A percentile compares a stretch with the other conserved stretches of the same genome.
These are phyloP conservation scores for Acleris laterana DNA, from an alignment of 2,888 invertebrate species.

Conservation along the genomic window DNA sequence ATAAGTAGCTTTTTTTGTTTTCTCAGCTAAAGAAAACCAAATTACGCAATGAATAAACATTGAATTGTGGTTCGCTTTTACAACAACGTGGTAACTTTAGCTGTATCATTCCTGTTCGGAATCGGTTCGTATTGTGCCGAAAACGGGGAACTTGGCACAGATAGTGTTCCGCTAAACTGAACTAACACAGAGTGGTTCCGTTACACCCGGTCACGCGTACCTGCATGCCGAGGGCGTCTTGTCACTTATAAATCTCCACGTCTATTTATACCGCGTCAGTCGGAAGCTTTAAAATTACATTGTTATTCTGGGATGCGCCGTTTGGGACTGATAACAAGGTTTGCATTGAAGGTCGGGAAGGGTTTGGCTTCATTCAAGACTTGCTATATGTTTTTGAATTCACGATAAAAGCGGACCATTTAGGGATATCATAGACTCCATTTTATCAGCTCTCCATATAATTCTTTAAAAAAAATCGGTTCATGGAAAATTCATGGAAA, in stretches of 20 bases:
- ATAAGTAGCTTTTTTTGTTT: too few species aligned
- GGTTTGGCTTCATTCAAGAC: conserved; percentile 1
- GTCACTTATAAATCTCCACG: conserved; percentile 34
- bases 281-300: conserved; percentile 37
- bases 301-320: conserved; percentile 34
- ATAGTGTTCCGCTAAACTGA: neutral
- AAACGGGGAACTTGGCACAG: neutral
- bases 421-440: too few species aligned
- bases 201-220: conserved; percentile 11
- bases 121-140: neutral
- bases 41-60: too few species aligned
- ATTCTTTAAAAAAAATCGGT: too few species aligned
- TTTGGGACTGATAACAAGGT: conserved; percentile 36
- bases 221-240: conserved; percentile 33
- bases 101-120: too few species aligned
- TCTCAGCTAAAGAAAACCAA: too few species aligned
- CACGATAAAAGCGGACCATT: too few species aligned
- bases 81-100: too few species aligned
- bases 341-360: conserved; percentile 33
- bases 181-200: conserved; percentile 9
- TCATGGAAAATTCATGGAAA: too few species aligned
- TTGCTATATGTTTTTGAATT: conserved; percentile 2
- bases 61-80: too few species aligned
- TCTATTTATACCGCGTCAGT: conserved; percentile 32
- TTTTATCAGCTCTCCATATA: too few species aligned